A percentile compares a stretch with the other conserved stretches of the same genome.
Evolutionary conservation across 2,113 vertebrate genomes (phyloP).

Genomic region (Malaclemys terrapin): DNA sequence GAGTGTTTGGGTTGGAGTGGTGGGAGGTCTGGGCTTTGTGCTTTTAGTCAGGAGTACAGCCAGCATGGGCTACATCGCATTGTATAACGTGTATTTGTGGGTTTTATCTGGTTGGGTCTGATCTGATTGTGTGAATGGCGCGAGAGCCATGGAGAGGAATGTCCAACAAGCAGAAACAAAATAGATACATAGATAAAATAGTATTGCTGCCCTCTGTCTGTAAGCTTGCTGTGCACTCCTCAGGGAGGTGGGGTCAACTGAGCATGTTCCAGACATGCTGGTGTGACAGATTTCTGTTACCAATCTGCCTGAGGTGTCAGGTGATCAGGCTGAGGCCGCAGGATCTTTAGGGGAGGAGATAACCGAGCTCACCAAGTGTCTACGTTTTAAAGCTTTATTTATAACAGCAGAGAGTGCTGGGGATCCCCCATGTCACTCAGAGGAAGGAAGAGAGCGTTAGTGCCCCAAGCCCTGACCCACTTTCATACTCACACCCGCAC

Average conservation of each 20-base stretch:
- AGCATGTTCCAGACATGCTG: rapidly evolving
- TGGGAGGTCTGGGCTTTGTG: not conserved
- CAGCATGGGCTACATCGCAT: rapidly evolving
- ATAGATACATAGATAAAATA: not conserved
- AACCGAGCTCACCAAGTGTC: too few species aligned
- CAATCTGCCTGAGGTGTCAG: too few species aligned
- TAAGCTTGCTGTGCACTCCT: not conserved
- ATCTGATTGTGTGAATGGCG: conserved; percentile 53
- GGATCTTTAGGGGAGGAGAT: too few species aligned
- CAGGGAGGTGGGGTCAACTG: too few species aligned
- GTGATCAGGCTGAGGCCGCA: too few species aligned
- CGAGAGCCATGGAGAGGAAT: rapidly evolving
- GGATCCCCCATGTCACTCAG: too few species aligned
- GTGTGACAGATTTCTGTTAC: too few species aligned
- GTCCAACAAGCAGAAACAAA: conserved; percentile 9
- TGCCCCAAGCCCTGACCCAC: too few species aligned
- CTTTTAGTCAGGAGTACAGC: rapidly evolving
- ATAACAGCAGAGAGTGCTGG: too few species aligned
- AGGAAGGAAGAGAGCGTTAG: too few species aligned
- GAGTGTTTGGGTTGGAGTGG: not conserved
- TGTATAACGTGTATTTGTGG: rapidly evolving
- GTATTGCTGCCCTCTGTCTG: not conserved
- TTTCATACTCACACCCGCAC: too few species aligned
- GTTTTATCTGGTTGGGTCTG: not conserved
- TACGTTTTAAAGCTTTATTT: too few species aligned